Evolutionary conservation across 2,113 vertebrate species (phyloP), one percentile per base, ranked within the genome.

Genomic region (Trachemys scripta): DNA sequence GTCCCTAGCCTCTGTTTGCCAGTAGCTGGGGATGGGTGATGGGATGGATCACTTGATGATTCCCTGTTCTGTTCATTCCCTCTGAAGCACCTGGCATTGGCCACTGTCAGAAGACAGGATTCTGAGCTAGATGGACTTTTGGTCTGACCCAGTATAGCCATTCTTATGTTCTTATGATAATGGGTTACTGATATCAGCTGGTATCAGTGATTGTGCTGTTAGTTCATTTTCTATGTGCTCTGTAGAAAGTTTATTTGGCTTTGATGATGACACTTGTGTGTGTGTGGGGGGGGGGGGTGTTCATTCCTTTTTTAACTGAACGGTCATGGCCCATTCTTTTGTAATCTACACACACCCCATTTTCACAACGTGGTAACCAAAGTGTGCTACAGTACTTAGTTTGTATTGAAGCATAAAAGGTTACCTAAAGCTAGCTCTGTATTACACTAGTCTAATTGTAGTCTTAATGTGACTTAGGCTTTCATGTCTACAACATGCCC

Each of bases 401-500:
- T 85, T 5, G 10, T 56, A 86, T 85, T 88, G 82, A 92, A 95
- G 86, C 82, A 90, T 76, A 93, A 29, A 17, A 75, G 25, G n/a
- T 72, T 96, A 87, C 87, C 75, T 89, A 79, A 90, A 7, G 29
- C 17, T 81, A 95, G 78, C 82, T 81, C 87, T 88, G 29, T 50
- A 92, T 85, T 17, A 45, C 93, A n/a, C 9, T 87, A 84, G 45
- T 86, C n/a, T 69, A 19, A 92, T 88, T 95, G 62, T 92, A 69
- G 25, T 65, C 78, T 91, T 84, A 94, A 16, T 89, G 31, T 80
- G 82, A 92, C 88, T 93, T 94, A 2, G 3, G 72, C 20, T 93
- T 91, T 95, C 95, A 94, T 80, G 80, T 51, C 93, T 92, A 94
- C 90, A 86, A 94, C 65, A 95, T 91, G 95, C 92, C 85, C 83